Percentiles rank a stretch among this genome's conserved stretches.
Evolutionary conservation across 2,113 vertebrate genomes (phyloP).

Genomic region (Sinosuthora webbiana): DNA sequence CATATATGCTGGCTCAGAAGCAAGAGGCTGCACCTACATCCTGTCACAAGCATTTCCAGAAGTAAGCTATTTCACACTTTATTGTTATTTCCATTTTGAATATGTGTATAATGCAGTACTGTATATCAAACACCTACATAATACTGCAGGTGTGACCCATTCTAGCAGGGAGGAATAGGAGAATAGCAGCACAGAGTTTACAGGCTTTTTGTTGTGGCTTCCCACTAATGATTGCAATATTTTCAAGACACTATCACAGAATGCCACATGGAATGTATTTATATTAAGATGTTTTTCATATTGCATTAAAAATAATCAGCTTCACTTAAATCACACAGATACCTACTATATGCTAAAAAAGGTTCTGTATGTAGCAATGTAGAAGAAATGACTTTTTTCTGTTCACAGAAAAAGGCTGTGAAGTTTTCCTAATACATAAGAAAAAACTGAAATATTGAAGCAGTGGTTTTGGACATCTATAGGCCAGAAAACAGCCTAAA

Average conservation of each 20-base stretch:
- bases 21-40: neutral
- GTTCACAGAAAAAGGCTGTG: neutral
- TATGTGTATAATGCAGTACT: conserved; percentile 11
- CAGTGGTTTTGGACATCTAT: neutral
- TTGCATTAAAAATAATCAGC: conserved; percentile 51
- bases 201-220: conserved; percentile 42
- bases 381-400: conserved; percentile 29
- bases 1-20: neutral
- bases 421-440: conserved; percentile 37
- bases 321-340: conserved; percentile 34
- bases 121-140: conserved; percentile 47
- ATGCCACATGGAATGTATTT: conserved; percentile 49
- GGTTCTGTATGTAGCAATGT: neutral
- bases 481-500: neutral
- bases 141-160: conserved; percentile 54
- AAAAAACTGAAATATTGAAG: conserved; percentile 24
- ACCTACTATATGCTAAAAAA: conserved; percentile 24
- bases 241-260: conserved; percentile 47
- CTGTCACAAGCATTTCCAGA: conserved; percentile 36
- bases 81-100: conserved; percentile 40
- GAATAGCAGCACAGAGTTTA: conserved; percentile 31
- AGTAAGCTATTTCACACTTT: conserved; percentile 48
- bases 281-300: conserved; percentile 57
- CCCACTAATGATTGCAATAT: conserved; percentile 57
- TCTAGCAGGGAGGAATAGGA: conserved; percentile 16